These are phyloP conservation scores for Formica selysi DNA, from an alignment of 1,140 invertebrate genomes.

Conservation along the genomic window DNA sequence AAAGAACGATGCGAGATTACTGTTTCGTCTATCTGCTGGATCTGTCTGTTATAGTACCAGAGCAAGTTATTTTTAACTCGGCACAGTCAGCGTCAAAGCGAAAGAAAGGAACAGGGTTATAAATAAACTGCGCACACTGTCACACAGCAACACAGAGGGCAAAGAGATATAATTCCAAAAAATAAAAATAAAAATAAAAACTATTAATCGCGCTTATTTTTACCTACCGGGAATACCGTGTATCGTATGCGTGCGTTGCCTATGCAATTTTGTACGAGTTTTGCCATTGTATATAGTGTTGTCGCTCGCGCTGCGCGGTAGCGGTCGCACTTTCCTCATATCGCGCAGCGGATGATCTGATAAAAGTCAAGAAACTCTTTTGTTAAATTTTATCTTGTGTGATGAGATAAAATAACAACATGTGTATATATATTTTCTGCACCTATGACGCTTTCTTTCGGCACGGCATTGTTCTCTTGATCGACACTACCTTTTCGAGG, in stretches of 20 bases:
- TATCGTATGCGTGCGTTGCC: constrained; percentile 76
- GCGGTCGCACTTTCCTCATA: constrained; percentile 80
- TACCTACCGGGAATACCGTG: constrained; percentile 83
- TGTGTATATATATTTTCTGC: background rate
- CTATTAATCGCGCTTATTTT: background rate
- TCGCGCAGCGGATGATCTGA: constrained; percentile 83
- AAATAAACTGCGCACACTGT: constrained; percentile 73
- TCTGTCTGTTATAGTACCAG: constrained; percentile 31
- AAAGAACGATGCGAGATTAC: constrained; percentile 54
- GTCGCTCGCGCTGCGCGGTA: constrained; percentile 84
- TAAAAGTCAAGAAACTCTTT: constrained; percentile 30
- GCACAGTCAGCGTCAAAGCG: constrained; percentile 65
- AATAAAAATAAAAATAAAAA: constrained; percentile 16
- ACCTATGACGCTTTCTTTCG: constrained; percentile 82
- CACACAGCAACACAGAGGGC: constrained; percentile 70
- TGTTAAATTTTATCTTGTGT: background rate
- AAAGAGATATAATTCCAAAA: constrained; percentile 30
- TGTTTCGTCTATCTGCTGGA: background rate
- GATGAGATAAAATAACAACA: background rate
- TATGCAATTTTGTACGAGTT: constrained; percentile 79
- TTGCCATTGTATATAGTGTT: constrained; percentile 84
- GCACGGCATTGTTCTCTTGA: constrained; percentile 80
- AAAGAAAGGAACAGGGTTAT: constrained; percentile 70
- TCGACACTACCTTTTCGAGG: constrained; percentile 81
- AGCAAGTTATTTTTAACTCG: constrained; percentile 72